These are phyloP conservation scores for Meandrina meandrites DNA, from an alignment of 92 coral and sea anemone species.

Conservation along the genomic window DNA sequence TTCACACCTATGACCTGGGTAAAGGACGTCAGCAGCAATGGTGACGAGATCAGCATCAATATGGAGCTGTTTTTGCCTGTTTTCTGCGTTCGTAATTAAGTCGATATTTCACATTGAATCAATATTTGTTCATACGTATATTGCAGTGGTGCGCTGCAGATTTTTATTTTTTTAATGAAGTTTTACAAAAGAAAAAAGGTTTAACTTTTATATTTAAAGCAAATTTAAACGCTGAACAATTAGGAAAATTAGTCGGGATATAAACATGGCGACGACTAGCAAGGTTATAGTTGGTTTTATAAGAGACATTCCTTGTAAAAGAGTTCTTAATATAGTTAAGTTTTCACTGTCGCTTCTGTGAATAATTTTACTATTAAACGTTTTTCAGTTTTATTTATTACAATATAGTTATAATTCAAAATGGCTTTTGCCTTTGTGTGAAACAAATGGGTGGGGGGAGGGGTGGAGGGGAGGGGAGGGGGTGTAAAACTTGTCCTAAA, in stretches of 20 bases:
- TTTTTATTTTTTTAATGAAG: neutral
- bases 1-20: neutral
- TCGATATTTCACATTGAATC: neutral
- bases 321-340: neutral
- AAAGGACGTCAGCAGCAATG: neutral
- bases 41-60: neutral
- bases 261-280: neutral
- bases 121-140: neutral
- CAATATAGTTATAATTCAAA: neutral
- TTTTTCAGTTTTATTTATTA: neutral
- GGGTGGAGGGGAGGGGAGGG: too few species aligned
- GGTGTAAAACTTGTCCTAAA: too few species aligned
- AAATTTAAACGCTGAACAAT: neutral
- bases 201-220: neutral
- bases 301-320: neutral
- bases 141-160: neutral
- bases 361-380: neutral
- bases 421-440: neutral
- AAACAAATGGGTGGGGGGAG: too few species aligned
- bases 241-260: neutral
- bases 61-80: neutral
- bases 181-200: neutral
- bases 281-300: neutral
- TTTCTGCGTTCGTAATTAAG: neutral
- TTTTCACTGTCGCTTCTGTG: neutral